These are phyloP conservation scores for Macaria notata DNA, from an alignment of 2,888 invertebrate species.

Conservation along the genomic window DNA sequence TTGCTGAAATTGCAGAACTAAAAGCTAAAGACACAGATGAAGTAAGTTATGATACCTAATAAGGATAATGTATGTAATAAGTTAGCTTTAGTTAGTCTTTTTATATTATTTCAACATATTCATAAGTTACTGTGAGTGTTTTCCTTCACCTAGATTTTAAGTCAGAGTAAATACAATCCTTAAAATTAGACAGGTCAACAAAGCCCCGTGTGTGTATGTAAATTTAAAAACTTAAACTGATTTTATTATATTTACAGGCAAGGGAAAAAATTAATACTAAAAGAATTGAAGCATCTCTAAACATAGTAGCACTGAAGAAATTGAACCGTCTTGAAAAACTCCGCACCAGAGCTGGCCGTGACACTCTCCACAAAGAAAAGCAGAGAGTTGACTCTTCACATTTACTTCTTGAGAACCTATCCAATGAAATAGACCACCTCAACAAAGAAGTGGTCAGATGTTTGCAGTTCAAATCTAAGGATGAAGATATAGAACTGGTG, in stretches of 20 bases:
- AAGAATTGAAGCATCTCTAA: slow-evolving; percentile 87
- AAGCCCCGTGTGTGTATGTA: too few species aligned
- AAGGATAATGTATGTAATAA: too few species aligned
- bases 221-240: too few species aligned
- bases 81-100: too few species aligned
- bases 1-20: slow-evolving; percentile 86
- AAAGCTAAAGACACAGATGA: slow-evolving; percentile 83
- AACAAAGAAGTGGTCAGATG: slow-evolving; percentile 97
- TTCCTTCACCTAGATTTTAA: too few species aligned
- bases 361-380: slow-evolving; percentile 91
- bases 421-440: slow-evolving; percentile 96
- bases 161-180: too few species aligned
- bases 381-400: slow-evolving; percentile 95
- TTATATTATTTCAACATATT: too few species aligned
- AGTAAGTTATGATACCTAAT: slow-evolving; percentile 54
- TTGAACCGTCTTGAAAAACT: slow-evolving; percentile 95
- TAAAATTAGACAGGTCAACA: too few species aligned
- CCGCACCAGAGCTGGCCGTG: slow-evolving; percentile 90
- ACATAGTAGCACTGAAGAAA: slow-evolving; percentile 93
- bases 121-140: too few species aligned
- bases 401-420: slow-evolving; percentile 94
- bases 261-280: slow-evolving; percentile 85
- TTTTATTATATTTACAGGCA: slow-evolving; percentile 55
- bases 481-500: slow-evolving; percentile 95
- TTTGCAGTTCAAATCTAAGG: slow-evolving; percentile 96